Evolutionary conservation across 2,797 vertebrate genomes (phyloP), one percentile per base, ranked within the genome.

Genomic region (Urocyon cinereoargenteus): DNA sequence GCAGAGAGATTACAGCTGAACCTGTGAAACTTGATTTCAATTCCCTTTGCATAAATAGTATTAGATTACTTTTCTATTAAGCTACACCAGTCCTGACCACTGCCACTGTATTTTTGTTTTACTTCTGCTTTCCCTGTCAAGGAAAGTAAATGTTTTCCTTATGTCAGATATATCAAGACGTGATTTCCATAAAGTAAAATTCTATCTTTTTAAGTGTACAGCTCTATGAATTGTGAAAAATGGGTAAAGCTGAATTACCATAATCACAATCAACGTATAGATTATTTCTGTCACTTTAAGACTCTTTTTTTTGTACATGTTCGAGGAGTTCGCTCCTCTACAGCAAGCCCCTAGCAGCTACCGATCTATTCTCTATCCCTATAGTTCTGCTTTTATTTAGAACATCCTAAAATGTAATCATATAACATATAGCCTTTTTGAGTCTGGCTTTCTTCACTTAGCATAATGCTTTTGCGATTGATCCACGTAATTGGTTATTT

Each of bases 161-260:
- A 49, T 59, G 86, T 83, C 31, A 81, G 11, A 15, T 79, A 73
- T 59, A 83, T 79, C 5, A 13, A 94, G 64, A 21, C 34, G 62
- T 91, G 40, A 84, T 83, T 75, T 61, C 64, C 24, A 28, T 57
- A 28, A 14, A 18, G 13, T 75, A 73, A 81, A 75, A 86, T 61
- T 81, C 70, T 40, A n/a, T 12, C 15, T 19, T 91, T 62, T 87
- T 87, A 31, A 15, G 57, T 45, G 1, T 72, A 81, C 4, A 70
- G 8, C 24, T 68, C 15, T 36, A 22, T 61, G 36, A 91, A 79
- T 28, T 81, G 14, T 89, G 79, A 96, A 95, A 90, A 89, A 82
- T 59, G 14, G 9, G 36, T 55, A 90, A 82, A 82, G 66, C 75
- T 64, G 51, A 73, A 75, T 49, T 57, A 77, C 15, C 31, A 86